Conservation (phyloP, 1,140 invertebrate species). For the Xylocopa sonorina region DNA sequence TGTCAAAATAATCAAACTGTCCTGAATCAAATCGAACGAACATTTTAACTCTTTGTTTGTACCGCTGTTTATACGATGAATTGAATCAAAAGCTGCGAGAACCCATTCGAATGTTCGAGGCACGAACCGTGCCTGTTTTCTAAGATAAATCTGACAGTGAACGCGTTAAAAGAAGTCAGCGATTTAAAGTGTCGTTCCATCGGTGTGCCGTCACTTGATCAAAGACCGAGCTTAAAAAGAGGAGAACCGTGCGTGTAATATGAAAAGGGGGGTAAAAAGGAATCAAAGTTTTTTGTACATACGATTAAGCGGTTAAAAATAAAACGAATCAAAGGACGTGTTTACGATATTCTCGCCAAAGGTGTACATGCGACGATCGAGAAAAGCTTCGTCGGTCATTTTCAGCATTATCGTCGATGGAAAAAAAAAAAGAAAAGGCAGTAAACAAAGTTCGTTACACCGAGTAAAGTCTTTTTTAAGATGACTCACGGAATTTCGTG, state of each 20-base stretch:
- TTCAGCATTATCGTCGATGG: conserved; percentile 5
- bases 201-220: neutral
- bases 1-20: conserved; percentile 2
- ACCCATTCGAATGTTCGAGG: neutral
- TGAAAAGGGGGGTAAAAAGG: conserved; percentile 23
- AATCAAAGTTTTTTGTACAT: conserved; percentile 62
- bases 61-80: neutral
- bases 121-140: neutral
- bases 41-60: neutral
- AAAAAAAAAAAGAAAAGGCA: no score
- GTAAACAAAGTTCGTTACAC: conserved; percentile 40
- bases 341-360: conserved; percentile 52
- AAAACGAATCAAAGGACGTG: conserved; percentile 31
- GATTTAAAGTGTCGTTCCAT: conserved; percentile 2
- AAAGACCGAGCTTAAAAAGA: conserved; percentile 43
- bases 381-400: neutral
- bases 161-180: conserved; percentile 22
- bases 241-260: conserved; percentile 16
- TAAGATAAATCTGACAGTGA: neutral
- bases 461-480: conserved; percentile 51
- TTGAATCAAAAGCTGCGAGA: neutral
- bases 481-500: conserved; percentile 51
- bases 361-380: conserved; percentile 5
- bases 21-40: neutral
- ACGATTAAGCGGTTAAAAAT: conserved; percentile 47